Conservation (phyloP, 2,797 vertebrate species). For the Gadopsis bispinosus region DNA sequence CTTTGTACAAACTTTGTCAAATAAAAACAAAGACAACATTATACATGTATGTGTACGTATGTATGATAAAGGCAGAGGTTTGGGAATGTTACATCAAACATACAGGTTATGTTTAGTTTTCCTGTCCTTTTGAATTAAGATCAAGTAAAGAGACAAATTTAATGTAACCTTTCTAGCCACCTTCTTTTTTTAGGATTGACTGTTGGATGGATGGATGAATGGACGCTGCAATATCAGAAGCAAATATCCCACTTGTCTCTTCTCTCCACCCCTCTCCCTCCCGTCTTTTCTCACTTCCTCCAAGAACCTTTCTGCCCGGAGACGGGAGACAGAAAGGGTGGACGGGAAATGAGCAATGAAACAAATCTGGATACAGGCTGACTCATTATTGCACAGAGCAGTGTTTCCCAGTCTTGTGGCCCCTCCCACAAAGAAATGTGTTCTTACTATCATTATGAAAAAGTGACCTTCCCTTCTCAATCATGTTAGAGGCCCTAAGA, state of each 20-base stretch:
- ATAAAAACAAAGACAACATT: neutral
- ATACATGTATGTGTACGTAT: neutral
- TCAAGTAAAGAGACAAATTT: neutral
- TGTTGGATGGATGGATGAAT: neutral
- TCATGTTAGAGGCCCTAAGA: neutral
- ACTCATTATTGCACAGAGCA: neutral
- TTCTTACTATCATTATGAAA: neutral
- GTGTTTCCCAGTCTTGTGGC: neutral
- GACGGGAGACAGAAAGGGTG: neutral
- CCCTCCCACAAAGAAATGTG: neutral
- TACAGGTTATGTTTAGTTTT: no score
- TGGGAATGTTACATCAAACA: neutral
- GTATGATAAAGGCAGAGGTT: neutral
- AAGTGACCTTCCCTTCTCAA: neutral
- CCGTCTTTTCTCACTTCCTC: constrained; percentile 2
- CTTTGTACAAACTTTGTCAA: neutral
- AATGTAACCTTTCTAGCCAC: neutral
- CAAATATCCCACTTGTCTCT: neutral
- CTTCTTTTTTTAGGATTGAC: neutral
- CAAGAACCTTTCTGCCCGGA: neutral
- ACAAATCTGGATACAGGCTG: neutral
- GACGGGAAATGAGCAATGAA: neutral
- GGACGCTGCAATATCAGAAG: neutral
- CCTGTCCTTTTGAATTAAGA: neutral
- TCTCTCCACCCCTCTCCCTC: constrained; percentile 1